Percentiles rank a stretch among this genome's conserved stretches.
Conservation (phyloP, 2,888 invertebrate species). For the Mimumesa dahlbomi region DNA sequence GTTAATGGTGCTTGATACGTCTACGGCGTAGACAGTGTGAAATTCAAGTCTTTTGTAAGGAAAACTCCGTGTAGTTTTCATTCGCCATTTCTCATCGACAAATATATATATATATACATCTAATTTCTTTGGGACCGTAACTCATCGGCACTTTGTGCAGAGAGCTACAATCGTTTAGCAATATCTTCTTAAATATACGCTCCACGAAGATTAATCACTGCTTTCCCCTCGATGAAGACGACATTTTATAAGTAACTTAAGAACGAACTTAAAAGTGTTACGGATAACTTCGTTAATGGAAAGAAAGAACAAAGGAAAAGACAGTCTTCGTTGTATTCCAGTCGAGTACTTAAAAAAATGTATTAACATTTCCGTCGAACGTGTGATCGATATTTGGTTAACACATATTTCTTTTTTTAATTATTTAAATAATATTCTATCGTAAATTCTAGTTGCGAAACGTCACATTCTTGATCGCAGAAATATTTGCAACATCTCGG, state of each 20-base stretch:
- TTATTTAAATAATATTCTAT: no score
- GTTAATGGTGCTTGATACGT: slow-evolving; percentile 40
- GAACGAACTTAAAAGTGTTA: slow-evolving; percentile 8
- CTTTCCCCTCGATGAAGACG: slow-evolving; percentile 10
- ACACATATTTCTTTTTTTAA: no score
- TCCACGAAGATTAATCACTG: slow-evolving; percentile 11
- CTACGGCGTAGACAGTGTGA: slow-evolving; percentile 27
- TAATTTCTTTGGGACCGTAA: slow-evolving; percentile 41
- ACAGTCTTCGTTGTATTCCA: slow-evolving; percentile 6
- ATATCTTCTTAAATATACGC: slow-evolving; percentile 27
- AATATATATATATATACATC: slow-evolving; percentile 22
- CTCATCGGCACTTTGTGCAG: slow-evolving; percentile 23
- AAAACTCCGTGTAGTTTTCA: slow-evolving; percentile 28
- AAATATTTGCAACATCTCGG: no score
- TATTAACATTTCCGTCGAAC: background rate
- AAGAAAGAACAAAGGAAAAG: background rate
- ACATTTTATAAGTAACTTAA: slow-evolving; percentile 19
- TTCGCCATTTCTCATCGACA: slow-evolving; percentile 27
- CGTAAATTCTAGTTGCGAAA: no score
- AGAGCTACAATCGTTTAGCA: slow-evolving; percentile 43
- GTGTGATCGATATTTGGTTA: no score
- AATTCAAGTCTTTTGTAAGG: slow-evolving; percentile 38
- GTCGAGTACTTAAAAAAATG: slow-evolving; percentile 3
- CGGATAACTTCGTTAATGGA: background rate
- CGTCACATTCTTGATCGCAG: no score